Base-by-base conservation (phyloP, 2,797 vertebrate species). In the Pterois miles region DNA sequence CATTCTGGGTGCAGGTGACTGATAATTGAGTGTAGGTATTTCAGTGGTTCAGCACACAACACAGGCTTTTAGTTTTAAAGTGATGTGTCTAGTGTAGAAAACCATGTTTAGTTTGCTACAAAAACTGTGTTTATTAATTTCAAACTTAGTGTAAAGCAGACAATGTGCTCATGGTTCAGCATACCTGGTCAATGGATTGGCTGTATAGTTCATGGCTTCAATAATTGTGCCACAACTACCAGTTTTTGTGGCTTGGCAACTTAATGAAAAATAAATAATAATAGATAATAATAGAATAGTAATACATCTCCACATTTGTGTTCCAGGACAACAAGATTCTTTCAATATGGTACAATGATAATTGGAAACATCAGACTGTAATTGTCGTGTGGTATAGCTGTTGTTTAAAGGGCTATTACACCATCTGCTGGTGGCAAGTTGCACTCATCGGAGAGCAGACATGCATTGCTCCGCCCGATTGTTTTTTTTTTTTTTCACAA, bases 391-490 rank as follows among this genome's bases (percentile, higher is more conserved):
- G 2, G 36, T 52, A n/a, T 56, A 38, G 22, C 16, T 62, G 34
- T 31, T n/a, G 2, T 29, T 18, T 60, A 6, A 70, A 29, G 16
- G 20, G 22, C 70, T 23, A 65, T 36, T 36, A 1, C 73, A 2
- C 81, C 87, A 78, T n/a, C 87, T 89, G 71, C 53, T 83, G 89
- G 75, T 43, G 52, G 54, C 0, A 1, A 58, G 16, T 22, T 66
- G 66, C 52, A 67, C 18, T 11, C 10, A 52, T 52, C 48, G 23
- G 48, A 48, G 18, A 20, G 20, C n/a, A 52, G 48, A 48, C 9
- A 23, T n/a, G 23, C 48, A 52, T 22, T 22, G 18, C n/a, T n/a
- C 46, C n/a, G 46, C 20, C 46, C 8, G 20, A 0, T 48, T 48
- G 20, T 48, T 7, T 23, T n/a, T 11, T 52, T 52, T 23, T n/a